Conservation (phyloP, 2,797 vertebrate species). For the Gymnothorax reevesii region DNA sequence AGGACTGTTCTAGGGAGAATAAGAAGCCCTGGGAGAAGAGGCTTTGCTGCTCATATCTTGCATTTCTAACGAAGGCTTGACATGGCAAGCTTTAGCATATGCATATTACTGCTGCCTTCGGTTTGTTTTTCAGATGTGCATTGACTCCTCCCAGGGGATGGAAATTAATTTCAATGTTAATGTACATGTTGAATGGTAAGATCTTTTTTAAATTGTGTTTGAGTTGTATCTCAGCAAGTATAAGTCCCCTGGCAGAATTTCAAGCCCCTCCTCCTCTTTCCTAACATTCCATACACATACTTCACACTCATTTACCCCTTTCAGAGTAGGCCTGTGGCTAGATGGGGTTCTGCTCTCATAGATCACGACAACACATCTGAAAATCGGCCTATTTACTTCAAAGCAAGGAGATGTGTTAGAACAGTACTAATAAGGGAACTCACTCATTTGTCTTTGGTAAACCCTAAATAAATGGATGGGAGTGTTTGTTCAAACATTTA, state of each 20-base stretch:
- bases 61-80: neutral
- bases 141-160: conserved; percentile 6
- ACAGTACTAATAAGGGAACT: conserved; percentile 41
- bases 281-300: neutral
- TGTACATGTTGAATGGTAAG: neutral
- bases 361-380: conserved; percentile 33
- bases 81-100: neutral
- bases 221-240: conserved; percentile 19
- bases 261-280: conserved; percentile 20
- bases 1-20: neutral
- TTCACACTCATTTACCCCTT: conserved; percentile 6
- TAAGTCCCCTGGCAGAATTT: conserved; percentile 12
- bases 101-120: neutral
- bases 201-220: neutral
- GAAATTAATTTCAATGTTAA: neutral
- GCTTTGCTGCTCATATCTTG: neutral
- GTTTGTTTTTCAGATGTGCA: neutral
- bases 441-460: conserved; percentile 30
- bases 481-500: conserved; percentile 39
- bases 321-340: conserved; percentile 36
- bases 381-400: conserved; percentile 39
- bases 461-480: conserved; percentile 33
- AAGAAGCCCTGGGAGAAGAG: conserved; percentile 1
- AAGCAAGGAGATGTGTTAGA: conserved; percentile 10
- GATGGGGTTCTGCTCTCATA: conserved; percentile 8